Conservation (phyloP, 2,113 vertebrate species). For the Platycercus adscitus region DNA sequence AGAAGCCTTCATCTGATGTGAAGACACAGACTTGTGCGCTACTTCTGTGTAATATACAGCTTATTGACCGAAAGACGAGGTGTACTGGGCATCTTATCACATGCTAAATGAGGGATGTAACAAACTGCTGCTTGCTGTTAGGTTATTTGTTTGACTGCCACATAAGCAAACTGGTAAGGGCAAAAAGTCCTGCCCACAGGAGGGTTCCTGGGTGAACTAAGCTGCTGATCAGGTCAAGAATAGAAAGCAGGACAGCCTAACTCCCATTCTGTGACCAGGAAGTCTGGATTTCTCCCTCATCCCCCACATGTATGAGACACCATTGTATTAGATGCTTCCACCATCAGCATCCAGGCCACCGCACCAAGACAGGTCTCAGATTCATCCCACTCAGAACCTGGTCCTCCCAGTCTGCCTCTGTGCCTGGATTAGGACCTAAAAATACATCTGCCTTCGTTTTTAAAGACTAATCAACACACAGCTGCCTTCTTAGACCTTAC, state of each 20-base stretch:
- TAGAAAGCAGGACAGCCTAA: not conserved
- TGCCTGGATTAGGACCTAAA: not conserved
- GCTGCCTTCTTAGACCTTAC: not conserved
- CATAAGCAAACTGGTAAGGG: not conserved
- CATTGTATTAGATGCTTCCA: not conserved
- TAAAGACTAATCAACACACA: not conserved
- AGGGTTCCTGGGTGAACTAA: not conserved
- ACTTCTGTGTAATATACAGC: not conserved
- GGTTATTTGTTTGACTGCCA: not conserved
- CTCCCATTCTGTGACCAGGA: not conserved
- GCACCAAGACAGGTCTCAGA: not conserved
- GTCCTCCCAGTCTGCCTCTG: not conserved
- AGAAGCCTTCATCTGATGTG: not conserved
- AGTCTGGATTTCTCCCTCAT: not conserved
- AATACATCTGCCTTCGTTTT: not conserved
- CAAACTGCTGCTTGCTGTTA: not conserved
- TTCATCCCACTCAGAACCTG: accelerated
- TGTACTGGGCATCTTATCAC: not conserved
- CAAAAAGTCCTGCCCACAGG: not conserved
- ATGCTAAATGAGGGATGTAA: not conserved
- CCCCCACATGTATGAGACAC: accelerated
- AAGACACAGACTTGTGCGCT: not conserved
- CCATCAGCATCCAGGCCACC: not conserved
- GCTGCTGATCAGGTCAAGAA: not conserved
- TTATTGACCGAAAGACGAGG: not conserved